Evolutionary conservation across 2,888 invertebrate species (phyloP), one percentile per base, ranked within the genome.

Genomic region (Nomada ruficornis): DNA sequence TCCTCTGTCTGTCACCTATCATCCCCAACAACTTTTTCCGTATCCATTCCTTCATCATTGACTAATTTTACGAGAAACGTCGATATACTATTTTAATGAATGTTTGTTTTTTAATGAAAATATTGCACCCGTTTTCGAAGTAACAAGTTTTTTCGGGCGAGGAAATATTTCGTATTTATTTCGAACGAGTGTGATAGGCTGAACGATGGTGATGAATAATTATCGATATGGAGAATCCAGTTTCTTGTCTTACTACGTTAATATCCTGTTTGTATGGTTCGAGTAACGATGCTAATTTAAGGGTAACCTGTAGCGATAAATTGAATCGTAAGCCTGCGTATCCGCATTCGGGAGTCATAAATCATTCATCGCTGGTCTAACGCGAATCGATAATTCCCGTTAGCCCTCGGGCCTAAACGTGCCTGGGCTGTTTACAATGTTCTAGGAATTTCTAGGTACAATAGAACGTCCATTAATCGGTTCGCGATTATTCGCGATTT

Each of bases 291-390:
- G 70, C 54, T 80, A 78, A 71, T 80, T 79, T 62, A 55, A 54
- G 77, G 63, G 52, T 57, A 42, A 20, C 42, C 36, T 50, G 52
- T 57, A 57, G 44, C 80, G 47, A 80, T 79, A 80, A 80, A 80
- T 80, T 68, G 80, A 77, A 78, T 73, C 57, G 47, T 52, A 57
- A 44, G 60, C 65, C 11, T 10, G 47, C n/a, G 54, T 50, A 26
- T 54, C 52, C 42, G 20, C 59, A 57, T 52, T 44, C 64, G 11
- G 44, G 26, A 63, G 55, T 71, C 72, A 68, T 80, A 80, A 80
- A 80, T 80, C 80, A 80, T 79, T 80, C 80, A 80, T 72, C 80
- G 63, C 18, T 26, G 65, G 11, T 54, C 63, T 47, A 80, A 72
- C 80, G 4, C 13, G 62, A 52, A 80, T 80, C 80, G 72, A 80